A percentile compares a stretch with the other conserved stretches of the same genome.
Evolutionary conservation across 2,888 invertebrate species (phyloP).

Genomic region (Ichneumon xanthorius): DNA sequence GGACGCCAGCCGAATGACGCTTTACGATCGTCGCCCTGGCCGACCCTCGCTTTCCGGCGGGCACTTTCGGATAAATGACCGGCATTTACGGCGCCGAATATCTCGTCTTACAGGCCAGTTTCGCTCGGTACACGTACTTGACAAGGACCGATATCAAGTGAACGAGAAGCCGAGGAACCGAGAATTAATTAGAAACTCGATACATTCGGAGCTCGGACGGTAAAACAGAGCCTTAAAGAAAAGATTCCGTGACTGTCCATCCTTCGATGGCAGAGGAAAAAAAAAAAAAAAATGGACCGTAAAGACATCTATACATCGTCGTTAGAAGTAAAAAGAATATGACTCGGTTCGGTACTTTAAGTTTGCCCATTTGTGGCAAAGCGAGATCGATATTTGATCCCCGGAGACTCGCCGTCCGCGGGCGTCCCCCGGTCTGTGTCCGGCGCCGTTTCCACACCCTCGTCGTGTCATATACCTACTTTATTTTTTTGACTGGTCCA

Average conservation of each 20-base stretch:
- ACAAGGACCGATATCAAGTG: constrained; percentile 18
- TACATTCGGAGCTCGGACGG: neutral
- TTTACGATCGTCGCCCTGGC: constrained; percentile 66
- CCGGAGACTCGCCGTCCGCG: constrained; percentile 8
- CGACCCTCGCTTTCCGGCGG: constrained; percentile 8
- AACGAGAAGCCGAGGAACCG: neutral
- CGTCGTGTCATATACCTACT: constrained; percentile 16
- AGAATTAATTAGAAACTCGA: neutral
- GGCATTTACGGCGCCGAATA: constrained; percentile 44
- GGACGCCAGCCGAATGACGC: constrained; percentile 64
- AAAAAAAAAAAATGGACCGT: neutral
- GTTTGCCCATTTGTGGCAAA: constrained; percentile 7
- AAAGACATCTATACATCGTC: neutral
- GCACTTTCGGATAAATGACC: constrained; percentile 61
- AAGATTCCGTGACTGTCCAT: neutral
- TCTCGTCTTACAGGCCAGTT: neutral
- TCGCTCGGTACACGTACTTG: neutral
- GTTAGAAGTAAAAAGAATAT: constrained; percentile 2
- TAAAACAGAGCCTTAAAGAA: neutral
- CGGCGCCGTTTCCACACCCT: constrained; percentile 29
- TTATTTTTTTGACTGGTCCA: constrained; percentile 15
- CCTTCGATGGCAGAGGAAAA: neutral
- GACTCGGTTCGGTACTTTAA: neutral
- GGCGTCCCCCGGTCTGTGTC: neutral
- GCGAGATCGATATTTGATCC: constrained; percentile 16